Percentiles rank a stretch among this genome's conserved stretches.
Conservation (phyloP, 2,113 vertebrate species). For the Eleginops maclovinus region DNA sequence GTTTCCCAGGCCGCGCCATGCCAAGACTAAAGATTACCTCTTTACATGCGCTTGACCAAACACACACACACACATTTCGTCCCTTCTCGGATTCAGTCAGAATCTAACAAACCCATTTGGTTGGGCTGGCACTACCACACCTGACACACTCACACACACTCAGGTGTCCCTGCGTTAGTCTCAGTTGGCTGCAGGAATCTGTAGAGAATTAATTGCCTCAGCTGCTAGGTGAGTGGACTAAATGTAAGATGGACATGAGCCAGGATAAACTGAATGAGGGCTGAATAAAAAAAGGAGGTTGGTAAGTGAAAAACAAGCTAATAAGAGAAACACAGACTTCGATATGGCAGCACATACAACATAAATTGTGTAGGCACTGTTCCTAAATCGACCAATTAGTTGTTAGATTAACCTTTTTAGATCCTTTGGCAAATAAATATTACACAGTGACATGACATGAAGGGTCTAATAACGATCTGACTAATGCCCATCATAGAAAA, state of each 20-base stretch:
- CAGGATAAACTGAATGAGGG: conserved; percentile 44
- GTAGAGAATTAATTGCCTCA: conserved; percentile 71
- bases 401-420: not conserved
- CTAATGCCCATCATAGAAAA: not conserved
- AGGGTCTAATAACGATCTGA: not conserved
- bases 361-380: not conserved
- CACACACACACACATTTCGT: not conserved
- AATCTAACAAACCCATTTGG: conserved; percentile 43
- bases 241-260: conserved; percentile 56
- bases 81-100: conserved; percentile 33
- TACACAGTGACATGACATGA: not conserved
- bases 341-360: not conserved
- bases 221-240: conserved; percentile 67
- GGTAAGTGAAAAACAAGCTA: conserved; percentile 43
- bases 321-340: conserved; percentile 14
- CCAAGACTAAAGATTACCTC: conserved; percentile 53
- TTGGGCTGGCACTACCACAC: conserved; percentile 55
- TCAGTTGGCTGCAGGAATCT: conserved; percentile 69
- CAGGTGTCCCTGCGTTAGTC: conserved; percentile 71
- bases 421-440: not conserved
- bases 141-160: conserved; percentile 67
- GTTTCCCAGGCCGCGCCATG: conserved; percentile 45
- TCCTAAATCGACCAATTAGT: not conserved
- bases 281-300: conserved; percentile 23
- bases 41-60: conserved; percentile 45